phyloP scores from a whole-genome alignment of 2,888 invertebrate genomes.

The Agrypnus murinus region DNA sequence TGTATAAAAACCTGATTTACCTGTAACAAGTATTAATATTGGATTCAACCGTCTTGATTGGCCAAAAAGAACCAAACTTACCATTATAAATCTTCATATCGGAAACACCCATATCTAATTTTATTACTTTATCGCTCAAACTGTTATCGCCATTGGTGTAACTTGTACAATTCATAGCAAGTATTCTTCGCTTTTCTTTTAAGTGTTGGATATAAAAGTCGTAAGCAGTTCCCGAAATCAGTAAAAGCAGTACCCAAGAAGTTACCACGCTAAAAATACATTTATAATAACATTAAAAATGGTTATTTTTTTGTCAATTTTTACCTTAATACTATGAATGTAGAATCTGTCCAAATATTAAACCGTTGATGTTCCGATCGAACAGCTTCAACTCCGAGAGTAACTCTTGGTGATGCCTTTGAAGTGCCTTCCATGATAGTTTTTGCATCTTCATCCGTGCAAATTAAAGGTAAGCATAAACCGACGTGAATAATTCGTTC shows the following conservation, averaged over 20 bases:
- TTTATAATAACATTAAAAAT: background rate
- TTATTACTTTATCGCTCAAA: slow-evolving; percentile 59
- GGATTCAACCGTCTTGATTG: no score
- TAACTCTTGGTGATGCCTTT: slow-evolving; percentile 71
- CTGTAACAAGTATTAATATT: no score
- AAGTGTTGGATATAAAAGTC: slow-evolving; percentile 79
- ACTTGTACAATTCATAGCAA: slow-evolving; percentile 69
- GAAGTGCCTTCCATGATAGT: slow-evolving; percentile 74
- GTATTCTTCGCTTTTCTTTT: slow-evolving; percentile 70
- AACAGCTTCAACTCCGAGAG: slow-evolving; percentile 77
- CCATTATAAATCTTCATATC: slow-evolving; percentile 65
- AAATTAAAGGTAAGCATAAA: slow-evolving; percentile 83
- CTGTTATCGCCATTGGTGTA: slow-evolving; percentile 69
- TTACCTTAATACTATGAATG: slow-evolving; percentile 83
- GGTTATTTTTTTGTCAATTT: background rate
- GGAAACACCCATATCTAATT: slow-evolving; percentile 67
- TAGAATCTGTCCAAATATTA: slow-evolving; percentile 79
- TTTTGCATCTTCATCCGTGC: slow-evolving; percentile 78
- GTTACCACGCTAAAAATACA: slow-evolving; percentile 62
- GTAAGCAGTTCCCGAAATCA: slow-evolving; percentile 81
- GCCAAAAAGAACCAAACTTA: no score
- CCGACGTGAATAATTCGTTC: slow-evolving; percentile 83
- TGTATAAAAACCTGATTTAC: slow-evolving; percentile 66
- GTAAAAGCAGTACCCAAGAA: slow-evolving; percentile 73
- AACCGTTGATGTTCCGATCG: slow-evolving; percentile 81